These are phyloP conservation scores for Apamea anceps DNA, from an alignment of 2,888 invertebrate genomes.

Conservation along the genomic window DNA sequence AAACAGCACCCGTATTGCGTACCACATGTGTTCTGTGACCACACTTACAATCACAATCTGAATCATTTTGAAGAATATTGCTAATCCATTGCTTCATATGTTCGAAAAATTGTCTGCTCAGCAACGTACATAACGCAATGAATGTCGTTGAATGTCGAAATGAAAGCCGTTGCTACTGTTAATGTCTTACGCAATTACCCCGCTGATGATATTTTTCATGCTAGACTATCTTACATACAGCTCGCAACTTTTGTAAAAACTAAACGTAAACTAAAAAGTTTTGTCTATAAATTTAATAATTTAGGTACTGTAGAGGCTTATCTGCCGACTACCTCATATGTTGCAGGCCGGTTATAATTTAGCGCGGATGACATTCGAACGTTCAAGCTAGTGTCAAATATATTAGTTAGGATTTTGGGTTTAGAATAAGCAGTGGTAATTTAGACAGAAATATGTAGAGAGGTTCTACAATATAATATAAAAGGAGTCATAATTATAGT, in stretches of 20 bases:
- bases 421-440: no score
- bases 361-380: no score
- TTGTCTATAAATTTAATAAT: not conserved
- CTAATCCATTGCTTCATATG: not conserved
- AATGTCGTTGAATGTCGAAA: not conserved
- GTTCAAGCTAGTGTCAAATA: no score
- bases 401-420: no score
- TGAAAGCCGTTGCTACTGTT: not conserved
- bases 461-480: no score
- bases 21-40: not conserved
- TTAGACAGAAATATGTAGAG: no score
- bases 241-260: not conserved
- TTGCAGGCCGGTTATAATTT: no score
- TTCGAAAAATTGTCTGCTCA: not conserved
- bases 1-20: not conserved
- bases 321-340: no score
- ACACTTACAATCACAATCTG: not conserved
- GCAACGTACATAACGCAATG: not conserved
- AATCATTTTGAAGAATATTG: not conserved
- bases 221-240: not conserved
- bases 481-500: no score
- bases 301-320: not conserved
- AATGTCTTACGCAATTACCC: not conserved
- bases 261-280: not conserved
- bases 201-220: not conserved